Evolutionary conservation across 1,140 invertebrate species (phyloP).

Genomic region (Tribolium castaneum): DNA sequence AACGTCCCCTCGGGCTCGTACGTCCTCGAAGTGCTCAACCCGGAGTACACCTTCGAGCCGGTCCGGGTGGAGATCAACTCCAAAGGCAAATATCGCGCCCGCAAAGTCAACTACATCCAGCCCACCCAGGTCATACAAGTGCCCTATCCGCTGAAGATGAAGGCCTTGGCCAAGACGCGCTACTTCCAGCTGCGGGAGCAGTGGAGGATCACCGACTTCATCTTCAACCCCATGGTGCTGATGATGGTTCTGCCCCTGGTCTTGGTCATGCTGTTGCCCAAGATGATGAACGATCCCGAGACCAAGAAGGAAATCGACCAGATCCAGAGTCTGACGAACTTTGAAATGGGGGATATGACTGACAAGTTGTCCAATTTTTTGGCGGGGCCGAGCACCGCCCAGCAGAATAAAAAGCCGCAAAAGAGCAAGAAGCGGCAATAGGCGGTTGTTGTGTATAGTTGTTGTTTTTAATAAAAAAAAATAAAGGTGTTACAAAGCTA

Average conservation of each 20-base stretch:
- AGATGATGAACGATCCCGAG: slow-evolving; percentile 97
- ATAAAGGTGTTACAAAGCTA: not conserved
- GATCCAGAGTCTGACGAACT: slow-evolving; percentile 83
- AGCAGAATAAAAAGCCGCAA: slow-evolving; percentile 70
- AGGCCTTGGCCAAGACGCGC: slow-evolving; percentile 81
- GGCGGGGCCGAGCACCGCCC: slow-evolving; percentile 68
- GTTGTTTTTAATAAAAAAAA: not conserved
- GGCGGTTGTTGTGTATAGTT: slow-evolving; percentile 27
- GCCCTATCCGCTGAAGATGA: slow-evolving; percentile 91
- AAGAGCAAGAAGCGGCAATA: slow-evolving; percentile 78
- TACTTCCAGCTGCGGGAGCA: slow-evolving; percentile 96
- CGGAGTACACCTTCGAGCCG: slow-evolving; percentile 92
- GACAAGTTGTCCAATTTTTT: slow-evolving; percentile 88
- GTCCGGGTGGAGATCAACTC: slow-evolving; percentile 94
- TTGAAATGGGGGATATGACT: slow-evolving; percentile 89
- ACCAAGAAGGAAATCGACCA: slow-evolving; percentile 95
- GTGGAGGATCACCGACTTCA: slow-evolving; percentile 93
- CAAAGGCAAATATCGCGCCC: slow-evolving; percentile 94
- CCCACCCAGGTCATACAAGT: slow-evolving; percentile 88
- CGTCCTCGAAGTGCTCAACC: slow-evolving; percentile 91
- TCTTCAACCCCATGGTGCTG: slow-evolving; percentile 97
- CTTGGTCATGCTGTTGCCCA: slow-evolving; percentile 92
- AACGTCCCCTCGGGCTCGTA: slow-evolving; percentile 95
- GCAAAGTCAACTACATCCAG: slow-evolving; percentile 95
- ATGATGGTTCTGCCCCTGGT: slow-evolving; percentile 96